Conservation (phyloP, 30 jellyfish, hydroid and myxozoan genomes). For the Cassiopea andromeda region DNA sequence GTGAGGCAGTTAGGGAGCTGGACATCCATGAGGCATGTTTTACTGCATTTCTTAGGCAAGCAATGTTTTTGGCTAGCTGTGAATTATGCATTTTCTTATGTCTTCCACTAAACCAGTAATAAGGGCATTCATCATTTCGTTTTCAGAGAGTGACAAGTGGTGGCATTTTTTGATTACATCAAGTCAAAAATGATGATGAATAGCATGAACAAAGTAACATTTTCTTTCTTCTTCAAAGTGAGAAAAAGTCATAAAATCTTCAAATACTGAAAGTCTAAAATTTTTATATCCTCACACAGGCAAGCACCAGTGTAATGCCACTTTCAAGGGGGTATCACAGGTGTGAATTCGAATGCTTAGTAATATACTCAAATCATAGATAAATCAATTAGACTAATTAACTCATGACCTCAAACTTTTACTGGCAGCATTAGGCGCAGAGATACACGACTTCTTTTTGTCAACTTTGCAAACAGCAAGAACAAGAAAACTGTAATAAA, state of each 20-base stretch:
- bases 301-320: not conserved
- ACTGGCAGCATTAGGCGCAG: not conserved
- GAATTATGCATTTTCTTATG: conserved; percentile 1
- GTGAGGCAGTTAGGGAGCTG: conserved; percentile 3
- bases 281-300: not conserved
- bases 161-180: conserved; percentile 36
- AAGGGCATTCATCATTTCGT: conserved; percentile 35
- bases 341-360: not conserved
- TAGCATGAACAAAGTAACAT: not conserved
- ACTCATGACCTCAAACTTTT: not conserved
- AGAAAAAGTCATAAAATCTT: not conserved
- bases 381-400: not conserved
- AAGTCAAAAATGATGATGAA: not conserved
- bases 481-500: not conserved
- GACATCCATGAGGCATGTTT: not conserved
- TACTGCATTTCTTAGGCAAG: conserved; percentile 33
- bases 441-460: not conserved
- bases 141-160: conserved; percentile 31
- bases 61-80: conserved; percentile 22
- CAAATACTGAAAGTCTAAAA: not conserved
- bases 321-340: not conserved
- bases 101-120: conserved; percentile 16
- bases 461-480: not conserved
- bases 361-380: not conserved
- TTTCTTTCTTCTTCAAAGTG: not conserved